These are phyloP conservation scores for Nymphalis urticae DNA, from an alignment of 2,888 invertebrate genomes.

Conservation along the genomic window DNA sequence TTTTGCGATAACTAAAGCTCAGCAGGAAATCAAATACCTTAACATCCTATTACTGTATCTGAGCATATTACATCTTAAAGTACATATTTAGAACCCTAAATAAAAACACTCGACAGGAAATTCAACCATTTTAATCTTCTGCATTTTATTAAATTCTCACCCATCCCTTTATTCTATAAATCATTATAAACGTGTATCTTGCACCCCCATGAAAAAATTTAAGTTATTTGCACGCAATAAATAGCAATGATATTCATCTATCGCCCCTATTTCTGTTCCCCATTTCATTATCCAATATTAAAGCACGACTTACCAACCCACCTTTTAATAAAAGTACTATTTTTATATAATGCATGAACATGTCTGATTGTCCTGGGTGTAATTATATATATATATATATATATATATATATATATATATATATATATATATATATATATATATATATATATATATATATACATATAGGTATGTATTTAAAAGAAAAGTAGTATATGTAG, in stretches of 20 bases:
- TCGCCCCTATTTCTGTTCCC: constrained; percentile 35
- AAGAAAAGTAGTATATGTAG: too few relatives aligned
- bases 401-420: neutral
- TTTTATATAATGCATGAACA: neutral
- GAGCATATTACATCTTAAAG: too few relatives aligned
- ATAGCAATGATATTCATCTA: constrained; percentile 43
- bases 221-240: constrained; percentile 43
- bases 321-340: neutral
- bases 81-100: too few relatives aligned
- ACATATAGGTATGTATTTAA: too few relatives aligned
- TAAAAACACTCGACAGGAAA: neutral
- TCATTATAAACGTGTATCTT: constrained; percentile 24
- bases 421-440: neutral
- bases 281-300: constrained; percentile 29
- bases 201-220: constrained; percentile 26
- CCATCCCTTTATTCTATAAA: constrained; percentile 17
- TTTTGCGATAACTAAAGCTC: too few relatives aligned
- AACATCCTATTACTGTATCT: too few relatives aligned
- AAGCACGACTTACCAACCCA: neutral
- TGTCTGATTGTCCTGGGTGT: neutral
- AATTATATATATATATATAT: neutral
- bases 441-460: neutral
- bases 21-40: too few relatives aligned
- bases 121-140: neutral
- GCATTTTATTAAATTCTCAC: constrained; percentile 14